phyloP scores from a whole-genome alignment of 2,113 vertebrate species.

The Crotalus tigris region DNA sequence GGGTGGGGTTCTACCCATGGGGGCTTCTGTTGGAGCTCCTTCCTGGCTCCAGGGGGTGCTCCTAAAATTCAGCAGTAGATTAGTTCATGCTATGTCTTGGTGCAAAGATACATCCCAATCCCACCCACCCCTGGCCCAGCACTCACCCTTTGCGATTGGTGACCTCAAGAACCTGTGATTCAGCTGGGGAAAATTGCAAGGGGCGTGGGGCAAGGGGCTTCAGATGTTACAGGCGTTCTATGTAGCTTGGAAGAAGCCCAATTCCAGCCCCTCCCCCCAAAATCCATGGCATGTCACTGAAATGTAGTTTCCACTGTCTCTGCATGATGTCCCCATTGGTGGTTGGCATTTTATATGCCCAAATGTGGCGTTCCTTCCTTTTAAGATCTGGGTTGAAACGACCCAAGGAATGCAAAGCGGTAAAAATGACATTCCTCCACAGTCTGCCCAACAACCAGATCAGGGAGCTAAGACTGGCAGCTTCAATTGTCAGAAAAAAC shows the following conservation, averaged over 20 bases:
- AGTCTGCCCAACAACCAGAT: not conserved
- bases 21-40: not conserved
- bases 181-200: not conserved
- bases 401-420: slow-evolving; percentile 14
- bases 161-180: not conserved
- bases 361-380: no score
- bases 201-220: no score
- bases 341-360: not conserved
- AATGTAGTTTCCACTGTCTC: not conserved
- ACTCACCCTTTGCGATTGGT: no score
- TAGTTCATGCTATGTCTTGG: not conserved
- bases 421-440: slow-evolving; percentile 19
- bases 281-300: not conserved
- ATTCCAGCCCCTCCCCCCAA: not conserved
- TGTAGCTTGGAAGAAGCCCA: not conserved
- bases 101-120: not conserved
- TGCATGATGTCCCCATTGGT: not conserved
- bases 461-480: slow-evolving; percentile 33
- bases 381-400: not conserved
- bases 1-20: not conserved
- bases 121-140: not conserved
- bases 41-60: not conserved
- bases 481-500: slow-evolving; percentile 29
- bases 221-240: not conserved
- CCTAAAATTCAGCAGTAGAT: no score